Base-by-base conservation (phyloP, 2,113 vertebrate species). In the Perca fluviatilis region DNA sequence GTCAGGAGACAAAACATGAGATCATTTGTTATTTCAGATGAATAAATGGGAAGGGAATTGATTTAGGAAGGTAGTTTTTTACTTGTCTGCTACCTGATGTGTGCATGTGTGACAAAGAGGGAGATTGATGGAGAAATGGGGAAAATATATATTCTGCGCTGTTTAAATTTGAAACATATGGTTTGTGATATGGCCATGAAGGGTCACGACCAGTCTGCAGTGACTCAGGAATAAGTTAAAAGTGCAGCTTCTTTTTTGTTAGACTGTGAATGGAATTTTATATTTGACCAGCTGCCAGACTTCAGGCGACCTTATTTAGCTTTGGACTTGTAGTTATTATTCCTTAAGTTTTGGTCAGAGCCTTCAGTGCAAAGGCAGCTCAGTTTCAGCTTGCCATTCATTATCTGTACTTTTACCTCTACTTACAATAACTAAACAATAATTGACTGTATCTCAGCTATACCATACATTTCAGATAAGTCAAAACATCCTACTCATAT, bases 11-110 rank as follows among this genome's bases (percentile, higher is more conserved):
- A 53, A 78, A 92, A 89, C 66, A 79, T 91, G 89, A 94, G 83
- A 76, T 92, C 86, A 92, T 73, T 87, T 92, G 81, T 90, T 93
- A 89, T 91, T 91, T 66, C 83, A 90, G 62, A 78, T 78, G 69
- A 86, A 80, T 36, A 83, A 84, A 88, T 67, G 77, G 33, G 64
- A 73, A 56, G 46, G 50, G 56, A 77, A 40, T 67, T 87, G 84
- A 83, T 88, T 89, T 88, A 82, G 80, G 79, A 76, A 58, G 65
- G 79, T 30, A 57, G 69, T 36, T 79, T 81, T 68, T 33, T 56
- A 21, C 40, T 87, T 60, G 65, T 54, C 72, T 2, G 84, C 88
- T 88, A 88, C 79, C 85, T 88, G 86, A 82, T 75, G 85, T 88
- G 84, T 84, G 79, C 50, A 11, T 69, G 81, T 84, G 83, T 83